Evolutionary conservation across 2,113 vertebrate species (phyloP).

Genomic region (Syrmaticus mikado): DNA sequence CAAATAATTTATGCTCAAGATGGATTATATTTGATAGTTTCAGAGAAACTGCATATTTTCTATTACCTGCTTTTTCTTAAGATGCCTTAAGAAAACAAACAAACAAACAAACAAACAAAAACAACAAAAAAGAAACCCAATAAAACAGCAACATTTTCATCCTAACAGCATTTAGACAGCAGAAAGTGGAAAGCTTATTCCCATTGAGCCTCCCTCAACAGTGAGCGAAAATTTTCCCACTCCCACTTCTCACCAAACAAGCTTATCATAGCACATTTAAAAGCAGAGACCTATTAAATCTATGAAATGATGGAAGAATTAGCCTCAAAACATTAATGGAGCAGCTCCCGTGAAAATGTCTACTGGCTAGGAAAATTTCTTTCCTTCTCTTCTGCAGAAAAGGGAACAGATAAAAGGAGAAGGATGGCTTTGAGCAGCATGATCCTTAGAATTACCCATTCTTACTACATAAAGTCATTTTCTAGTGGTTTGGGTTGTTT

Average conservation of each 20-base stretch:
- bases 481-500: neutral
- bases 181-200: neutral
- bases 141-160: neutral
- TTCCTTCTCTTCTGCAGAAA: neutral
- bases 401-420: neutral
- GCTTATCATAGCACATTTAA: neutral
- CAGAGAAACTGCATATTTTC: neutral
- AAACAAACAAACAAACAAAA: neutral
- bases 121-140: too few species aligned
- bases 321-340: neutral
- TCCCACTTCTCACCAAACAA: neutral
- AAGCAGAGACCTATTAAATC: neutral
- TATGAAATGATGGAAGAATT: neutral
- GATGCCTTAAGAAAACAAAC: neutral
- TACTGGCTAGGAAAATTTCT: neutral
- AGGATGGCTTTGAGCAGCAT: neutral
- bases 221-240: neutral
- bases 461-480: neutral
- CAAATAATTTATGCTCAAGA: neutral
- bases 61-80: neutral
- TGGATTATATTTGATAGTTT: neutral
- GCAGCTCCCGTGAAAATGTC: neutral
- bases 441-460: neutral
- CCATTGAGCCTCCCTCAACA: neutral
- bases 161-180: neutral